Conservation (phyloP, 1,140 invertebrate species). For the Eulimnadia texana region DNA sequence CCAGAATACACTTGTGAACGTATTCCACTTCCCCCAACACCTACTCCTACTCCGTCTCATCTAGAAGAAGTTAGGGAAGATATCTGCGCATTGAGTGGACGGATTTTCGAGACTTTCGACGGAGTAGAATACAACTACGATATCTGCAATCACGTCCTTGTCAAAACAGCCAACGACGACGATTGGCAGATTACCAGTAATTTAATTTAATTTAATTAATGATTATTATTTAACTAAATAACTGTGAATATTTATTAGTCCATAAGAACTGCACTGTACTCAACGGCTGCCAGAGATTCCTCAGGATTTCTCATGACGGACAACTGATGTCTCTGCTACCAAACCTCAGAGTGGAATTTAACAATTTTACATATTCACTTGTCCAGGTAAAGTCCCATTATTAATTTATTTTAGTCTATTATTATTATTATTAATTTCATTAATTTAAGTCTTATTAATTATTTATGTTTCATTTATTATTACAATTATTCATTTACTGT, state of each 20-base stretch:
- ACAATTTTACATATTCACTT: constrained; percentile 45
- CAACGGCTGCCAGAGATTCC: constrained; percentile 36
- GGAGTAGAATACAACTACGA: constrained; percentile 57
- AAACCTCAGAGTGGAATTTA: constrained; percentile 46
- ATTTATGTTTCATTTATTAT: too few species aligned
- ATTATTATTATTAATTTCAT: too few species aligned
- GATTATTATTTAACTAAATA: constrained; percentile 19
- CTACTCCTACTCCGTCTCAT: constrained; percentile 17
- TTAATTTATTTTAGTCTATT: too few species aligned
- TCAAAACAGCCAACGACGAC: constrained; percentile 43
- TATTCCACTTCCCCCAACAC: constrained; percentile 13
- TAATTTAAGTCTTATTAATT: too few species aligned
- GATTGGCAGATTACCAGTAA: constrained; percentile 50
- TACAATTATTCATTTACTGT: too few species aligned
- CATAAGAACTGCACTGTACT: constrained; percentile 42
- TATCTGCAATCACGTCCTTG: constrained; percentile 60
- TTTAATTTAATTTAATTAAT: constrained; percentile 23
- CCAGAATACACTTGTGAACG: constrained; percentile 22
- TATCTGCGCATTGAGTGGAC: constrained; percentile 53
- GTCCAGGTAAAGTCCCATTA: constrained; percentile 40
- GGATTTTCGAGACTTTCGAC: constrained; percentile 63
- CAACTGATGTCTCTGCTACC: constrained; percentile 42
- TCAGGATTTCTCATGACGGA: constrained; percentile 40
- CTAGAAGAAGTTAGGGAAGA: constrained; percentile 37
- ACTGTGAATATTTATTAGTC: constrained; percentile 30